Conservation (phyloP, 2,797 vertebrate genomes). For the Scyliorhinus canicula region DNA sequence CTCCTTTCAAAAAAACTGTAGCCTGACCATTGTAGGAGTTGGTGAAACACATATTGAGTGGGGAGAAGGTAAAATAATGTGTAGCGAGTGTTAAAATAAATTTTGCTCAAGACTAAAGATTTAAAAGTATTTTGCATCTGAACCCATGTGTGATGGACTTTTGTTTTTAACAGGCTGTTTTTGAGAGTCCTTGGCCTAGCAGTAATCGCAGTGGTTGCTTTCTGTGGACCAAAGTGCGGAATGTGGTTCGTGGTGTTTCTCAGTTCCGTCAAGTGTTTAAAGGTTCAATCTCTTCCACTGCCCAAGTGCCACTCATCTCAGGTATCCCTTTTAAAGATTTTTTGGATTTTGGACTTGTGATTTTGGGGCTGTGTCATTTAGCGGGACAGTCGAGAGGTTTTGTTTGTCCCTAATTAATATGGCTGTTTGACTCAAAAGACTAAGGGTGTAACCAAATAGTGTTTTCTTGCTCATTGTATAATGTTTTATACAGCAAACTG, state of each 20-base stretch:
- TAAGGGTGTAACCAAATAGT: not conserved
- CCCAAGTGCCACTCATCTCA: conserved; percentile 53
- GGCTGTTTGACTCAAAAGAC: not conserved
- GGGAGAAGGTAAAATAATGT: not conserved
- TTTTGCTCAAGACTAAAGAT: not conserved
- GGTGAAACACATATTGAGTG: not conserved
- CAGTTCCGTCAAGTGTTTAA: conserved; percentile 77
- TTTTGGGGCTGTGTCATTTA: not conserved
- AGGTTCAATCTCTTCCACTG: conserved; percentile 53
- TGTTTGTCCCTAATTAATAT: not conserved
- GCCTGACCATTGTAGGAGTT: not conserved
- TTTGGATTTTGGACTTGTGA: no score
- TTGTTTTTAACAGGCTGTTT: conserved; percentile 67
- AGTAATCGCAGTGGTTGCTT: conserved; percentile 84
- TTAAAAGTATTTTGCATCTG: not conserved
- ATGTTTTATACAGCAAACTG: not conserved
- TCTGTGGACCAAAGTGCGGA: conserved; percentile 92
- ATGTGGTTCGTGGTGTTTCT: conserved; percentile 75
- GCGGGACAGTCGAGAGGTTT: not conserved
- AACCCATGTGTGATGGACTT: not conserved
- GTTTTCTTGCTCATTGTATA: not conserved
- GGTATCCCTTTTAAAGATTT: conserved; percentile 59
- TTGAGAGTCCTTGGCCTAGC: conserved; percentile 91
- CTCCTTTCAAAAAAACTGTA: not conserved
- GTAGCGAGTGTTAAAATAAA: not conserved